Base-by-base conservation (phyloP, 92 coral and sea anemone species). In the Phenganax stokvisi region DNA sequence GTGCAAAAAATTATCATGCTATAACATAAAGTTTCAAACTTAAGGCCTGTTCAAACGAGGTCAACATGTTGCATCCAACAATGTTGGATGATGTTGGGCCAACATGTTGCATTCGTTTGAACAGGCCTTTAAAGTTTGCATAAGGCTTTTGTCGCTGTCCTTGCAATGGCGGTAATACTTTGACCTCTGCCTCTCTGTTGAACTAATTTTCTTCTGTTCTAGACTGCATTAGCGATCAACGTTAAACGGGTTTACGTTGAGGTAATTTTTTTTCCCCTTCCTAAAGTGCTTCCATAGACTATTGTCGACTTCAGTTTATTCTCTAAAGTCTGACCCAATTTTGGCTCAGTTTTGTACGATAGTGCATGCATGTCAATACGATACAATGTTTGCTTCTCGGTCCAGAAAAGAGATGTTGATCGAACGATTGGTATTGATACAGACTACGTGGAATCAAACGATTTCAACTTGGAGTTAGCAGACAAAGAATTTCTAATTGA, bases 201-300 rank as follows among this genome's bases (percentile, higher is more conserved):
- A 53, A 20, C 15, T 83, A 8, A 37, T 54, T 57, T 12, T 51
- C 52, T 73, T 52, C 28, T 44, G 61, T 79, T 74, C 6, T 64
- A 94, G 97, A 92, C 98, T 63, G 98, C 98, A 9, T 81, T 94
- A 71, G 92, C 98, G 29, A 96, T 94, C 27, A 94, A 94, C 82
- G 98, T 94, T 6, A 94, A 94, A 84, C 89, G 98, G 70, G 98
- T 94, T 8, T 94, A 92, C 75, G 98, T 94, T 25, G 98, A 94
- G 92, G 98, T 94, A 72, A 85, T 94, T 77, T 6, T 29, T 17
- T 7, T 6, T 67, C 15, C 15, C 63, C 67, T 61, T 37, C 47
- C 0, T 37, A 5, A 37, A 37, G 47, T 37, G 5, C 47, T 37
- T 37, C 47, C 5, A 37, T 37, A 37, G 47, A 37, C 47, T 37